Evolutionary conservation across 2,113 vertebrate genomes (phyloP), one percentile per base, ranked within the genome.

Genomic region (Entomyzon cyanotis): DNA sequence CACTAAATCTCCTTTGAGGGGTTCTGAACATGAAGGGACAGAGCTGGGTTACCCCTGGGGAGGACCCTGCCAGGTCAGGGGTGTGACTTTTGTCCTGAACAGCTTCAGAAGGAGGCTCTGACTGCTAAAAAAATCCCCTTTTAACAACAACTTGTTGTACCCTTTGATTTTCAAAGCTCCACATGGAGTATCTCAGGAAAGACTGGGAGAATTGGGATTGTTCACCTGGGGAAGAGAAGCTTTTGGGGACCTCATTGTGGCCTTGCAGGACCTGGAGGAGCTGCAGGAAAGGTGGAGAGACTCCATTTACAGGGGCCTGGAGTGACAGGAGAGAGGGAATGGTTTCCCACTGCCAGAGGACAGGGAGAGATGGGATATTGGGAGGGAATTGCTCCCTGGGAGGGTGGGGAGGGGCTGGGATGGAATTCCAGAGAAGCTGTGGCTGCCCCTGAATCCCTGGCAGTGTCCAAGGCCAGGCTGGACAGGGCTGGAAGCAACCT

Each of bases 361-460:
- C 56, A 53, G 74, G 74, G 28, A 0, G 14, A 2, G 49, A 2
- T 56, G 75, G 58, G 42, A 63, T 9, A 3, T 5, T 13, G 65
- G 49, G 49, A 0, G 12, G 47, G n/a, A 41, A 70, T 70, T 70
- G 12, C 11, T 47, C 5, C 9, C 46, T 70, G 56, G 0, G 2
- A 70, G 56, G 41, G 74, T 39, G 74, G 33, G 33, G 1, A 70
- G 73, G 28, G 12, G 12, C 47, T 78, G 84, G 74, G 39, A 37
- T 33, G 60, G 73, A 31, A 8, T 53, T 33, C 39, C 84, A 70
- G 74, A 87, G 74, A 12, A 78, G 74, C 74, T 78, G 64, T 2
- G 74, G 64, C 84, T 87, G 74, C 64, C 65, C 64, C 85, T 55
- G 81, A 27, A 87, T 25, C 49, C 49, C 65, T 87, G 85, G 65